Conservation (phyloP, 2,113 vertebrate genomes). For the Aegotheles bennettii region DNA sequence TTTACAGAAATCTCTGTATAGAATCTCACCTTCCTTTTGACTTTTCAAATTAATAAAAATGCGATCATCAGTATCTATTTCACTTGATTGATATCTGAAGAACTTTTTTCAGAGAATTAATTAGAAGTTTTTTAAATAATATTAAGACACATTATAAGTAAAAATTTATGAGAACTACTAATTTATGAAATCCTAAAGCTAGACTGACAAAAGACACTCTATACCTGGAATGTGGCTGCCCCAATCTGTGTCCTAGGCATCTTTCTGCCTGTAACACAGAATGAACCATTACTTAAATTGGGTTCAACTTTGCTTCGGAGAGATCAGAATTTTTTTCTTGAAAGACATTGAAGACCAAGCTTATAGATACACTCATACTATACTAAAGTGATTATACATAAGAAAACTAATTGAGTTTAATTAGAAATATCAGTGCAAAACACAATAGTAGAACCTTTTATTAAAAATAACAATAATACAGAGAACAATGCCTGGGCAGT, state of each 20-base stretch:
- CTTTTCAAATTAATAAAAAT: neutral
- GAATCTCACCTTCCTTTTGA: neutral
- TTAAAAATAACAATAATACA: neutral
- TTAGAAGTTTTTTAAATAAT: neutral
- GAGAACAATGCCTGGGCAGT: no score
- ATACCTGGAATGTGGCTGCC: neutral
- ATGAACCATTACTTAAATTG: neutral
- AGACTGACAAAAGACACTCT: neutral
- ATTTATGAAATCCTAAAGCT: neutral
- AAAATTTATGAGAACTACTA: neutral
- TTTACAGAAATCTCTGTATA: neutral
- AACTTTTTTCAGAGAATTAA: neutral
- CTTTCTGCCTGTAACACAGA: neutral
- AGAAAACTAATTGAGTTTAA: neutral
- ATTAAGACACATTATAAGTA: neutral
- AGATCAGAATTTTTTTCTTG: neutral
- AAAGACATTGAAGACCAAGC: neutral
- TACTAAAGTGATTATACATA: neutral
- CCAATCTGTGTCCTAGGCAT: neutral
- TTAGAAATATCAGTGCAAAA: neutral
- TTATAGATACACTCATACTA: neutral
- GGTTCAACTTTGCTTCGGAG: neutral
- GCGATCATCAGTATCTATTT: neutral
- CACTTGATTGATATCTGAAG: neutral
- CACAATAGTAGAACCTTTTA: neutral